Percentiles rank a stretch among this genome's conserved stretches.
Conservation (phyloP, 2,888 invertebrate genomes). For the Meandrusa payeni region DNA sequence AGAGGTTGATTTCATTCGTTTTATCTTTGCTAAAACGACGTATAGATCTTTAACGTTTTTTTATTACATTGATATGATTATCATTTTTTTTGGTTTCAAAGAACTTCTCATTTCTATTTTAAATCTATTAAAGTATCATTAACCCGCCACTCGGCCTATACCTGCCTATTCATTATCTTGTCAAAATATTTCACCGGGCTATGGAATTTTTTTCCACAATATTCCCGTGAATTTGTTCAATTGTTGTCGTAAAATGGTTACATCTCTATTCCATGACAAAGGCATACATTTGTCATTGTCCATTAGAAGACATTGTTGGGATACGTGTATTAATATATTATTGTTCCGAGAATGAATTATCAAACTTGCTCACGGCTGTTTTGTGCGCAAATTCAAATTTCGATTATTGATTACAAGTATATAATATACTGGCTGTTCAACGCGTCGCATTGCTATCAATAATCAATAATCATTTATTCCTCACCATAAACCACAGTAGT, state of each 20-base stretch:
- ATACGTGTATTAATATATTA: slow-evolving; percentile 54
- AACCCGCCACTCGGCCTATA: slow-evolving; percentile 51
- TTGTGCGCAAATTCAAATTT: background rate
- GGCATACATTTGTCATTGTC: slow-evolving; percentile 77
- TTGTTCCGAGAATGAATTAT: slow-evolving; percentile 30
- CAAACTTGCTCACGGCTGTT: slow-evolving; percentile 25
- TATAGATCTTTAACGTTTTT: too few species aligned
- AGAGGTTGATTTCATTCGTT: too few species aligned
- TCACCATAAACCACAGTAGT: too few species aligned
- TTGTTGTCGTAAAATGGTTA: slow-evolving; percentile 59
- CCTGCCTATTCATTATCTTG: slow-evolving; percentile 74
- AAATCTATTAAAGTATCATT: slow-evolving; percentile 66
- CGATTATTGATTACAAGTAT: too few species aligned
- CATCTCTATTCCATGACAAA: slow-evolving; percentile 72
- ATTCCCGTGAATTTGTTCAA: slow-evolving; percentile 71
- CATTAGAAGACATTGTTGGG: slow-evolving; percentile 74
- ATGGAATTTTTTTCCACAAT: slow-evolving; percentile 46
- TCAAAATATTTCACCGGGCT: slow-evolving; percentile 75
- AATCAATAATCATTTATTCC: too few species aligned
- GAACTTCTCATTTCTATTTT: slow-evolving; percentile 5
- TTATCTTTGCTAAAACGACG: too few species aligned
- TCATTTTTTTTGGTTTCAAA: too few species aligned
- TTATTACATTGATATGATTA: too few species aligned
- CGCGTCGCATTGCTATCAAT: too few species aligned
- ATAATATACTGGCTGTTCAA: too few species aligned